Evolutionary conservation across 2,888 invertebrate genomes (phyloP).

Genomic region (Homarus gammarus): DNA sequence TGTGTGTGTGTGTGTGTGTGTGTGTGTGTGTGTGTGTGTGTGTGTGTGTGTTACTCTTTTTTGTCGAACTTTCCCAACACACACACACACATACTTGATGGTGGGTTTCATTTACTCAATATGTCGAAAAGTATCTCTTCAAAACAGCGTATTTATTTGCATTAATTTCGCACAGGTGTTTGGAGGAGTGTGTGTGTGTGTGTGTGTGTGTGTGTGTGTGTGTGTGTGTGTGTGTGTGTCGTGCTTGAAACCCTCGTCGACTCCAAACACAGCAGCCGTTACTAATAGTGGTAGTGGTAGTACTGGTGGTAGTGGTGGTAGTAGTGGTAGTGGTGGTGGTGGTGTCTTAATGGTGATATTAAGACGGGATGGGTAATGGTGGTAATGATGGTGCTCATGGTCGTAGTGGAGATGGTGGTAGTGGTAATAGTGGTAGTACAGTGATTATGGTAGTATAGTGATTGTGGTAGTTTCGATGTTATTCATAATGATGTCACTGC

Average conservation of each 20-base stretch:
- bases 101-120: conserved; percentile 21
- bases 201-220: neutral
- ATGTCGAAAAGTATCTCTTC: conserved; percentile 17
- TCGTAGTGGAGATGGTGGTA: neutral
- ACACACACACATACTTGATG: neutral
- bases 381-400: too few relatives aligned
- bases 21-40: too few relatives aligned
- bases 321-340: neutral
- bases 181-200: neutral
- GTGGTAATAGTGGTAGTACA: too few relatives aligned
- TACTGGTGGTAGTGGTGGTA: neutral
- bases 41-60: too few relatives aligned
- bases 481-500: neutral
- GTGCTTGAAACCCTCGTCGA: neutral
- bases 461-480: neutral
- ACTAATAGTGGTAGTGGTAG: neutral
- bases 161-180: conserved; percentile 26
- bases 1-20: too few relatives aligned
- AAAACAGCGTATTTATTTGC: conserved; percentile 29
- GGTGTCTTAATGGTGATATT: too few relatives aligned
- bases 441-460: neutral
- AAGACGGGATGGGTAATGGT: too few relatives aligned
- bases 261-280: neutral
- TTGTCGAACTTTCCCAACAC: too few relatives aligned
- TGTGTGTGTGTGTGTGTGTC: conserved; percentile 7